Evolutionary conservation across 2,797 vertebrate genomes (phyloP).

Genomic region (Falco berigora): DNA sequence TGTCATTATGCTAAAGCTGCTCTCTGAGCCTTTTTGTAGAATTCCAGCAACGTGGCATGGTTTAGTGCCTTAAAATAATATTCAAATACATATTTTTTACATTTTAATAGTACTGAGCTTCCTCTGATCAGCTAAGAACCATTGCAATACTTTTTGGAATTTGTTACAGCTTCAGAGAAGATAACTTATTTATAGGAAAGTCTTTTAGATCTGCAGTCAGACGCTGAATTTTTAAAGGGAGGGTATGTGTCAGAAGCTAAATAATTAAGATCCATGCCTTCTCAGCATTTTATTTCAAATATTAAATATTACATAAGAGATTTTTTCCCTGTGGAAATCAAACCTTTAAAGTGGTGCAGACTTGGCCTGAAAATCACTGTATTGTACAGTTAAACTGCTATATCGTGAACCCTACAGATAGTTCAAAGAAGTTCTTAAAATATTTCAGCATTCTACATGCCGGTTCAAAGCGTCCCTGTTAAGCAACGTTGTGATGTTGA

Average conservation of each 20-base stretch:
- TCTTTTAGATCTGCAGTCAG: slow-evolving; percentile 63
- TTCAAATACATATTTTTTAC: neutral
- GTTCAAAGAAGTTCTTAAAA: neutral
- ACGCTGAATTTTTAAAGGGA: slow-evolving; percentile 67
- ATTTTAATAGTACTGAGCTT: neutral
- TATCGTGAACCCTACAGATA: neutral
- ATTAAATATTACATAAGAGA: slow-evolving; percentile 66
- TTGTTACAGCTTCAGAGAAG: slow-evolving; percentile 49
- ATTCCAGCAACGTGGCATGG: neutral
- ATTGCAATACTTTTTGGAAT: slow-evolving; percentile 16
- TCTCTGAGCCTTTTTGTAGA: neutral
- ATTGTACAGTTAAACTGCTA: neutral
- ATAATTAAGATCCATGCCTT: slow-evolving; percentile 61
- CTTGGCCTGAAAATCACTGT: neutral
- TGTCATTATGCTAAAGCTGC: neutral
- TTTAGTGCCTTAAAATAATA: neutral
- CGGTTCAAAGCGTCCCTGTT: neutral
- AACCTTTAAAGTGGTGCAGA: neutral
- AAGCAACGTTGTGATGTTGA: neutral
- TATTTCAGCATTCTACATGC: neutral
- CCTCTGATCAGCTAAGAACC: slow-evolving; percentile 7
- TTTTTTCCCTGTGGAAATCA: slow-evolving; percentile 15
- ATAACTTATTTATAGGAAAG: slow-evolving; percentile 66
- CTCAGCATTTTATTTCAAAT: slow-evolving; percentile 67
- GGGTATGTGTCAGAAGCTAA: slow-evolving; percentile 63